Evolutionary conservation across 2,113 vertebrate genomes (phyloP), one percentile per base, ranked within the genome.

Genomic region (Phrynocephalus versicolor): DNA sequence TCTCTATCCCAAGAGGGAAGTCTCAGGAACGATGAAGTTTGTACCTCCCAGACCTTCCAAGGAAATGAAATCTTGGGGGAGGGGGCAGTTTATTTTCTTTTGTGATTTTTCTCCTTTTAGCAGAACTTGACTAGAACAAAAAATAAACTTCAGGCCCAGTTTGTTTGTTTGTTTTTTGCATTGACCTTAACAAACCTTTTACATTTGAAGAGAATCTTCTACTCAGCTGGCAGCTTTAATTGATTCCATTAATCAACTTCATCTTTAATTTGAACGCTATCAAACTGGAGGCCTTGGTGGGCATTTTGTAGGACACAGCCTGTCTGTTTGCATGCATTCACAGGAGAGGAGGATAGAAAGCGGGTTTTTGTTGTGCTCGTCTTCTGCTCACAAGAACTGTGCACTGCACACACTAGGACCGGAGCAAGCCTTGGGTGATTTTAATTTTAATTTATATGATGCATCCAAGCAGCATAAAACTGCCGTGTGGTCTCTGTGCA

Each of bases 391-490:
- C 10, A 45, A 69, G 65, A 7, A 37, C 25, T 13, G 27, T 15
- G 62, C 37, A 8, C 27, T 15, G 62, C 37, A 8, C 27, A 19
- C 14, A 25, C 16, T 57, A 57, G 45, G 25, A 39, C 35, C 70
- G 35, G 30, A 58, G 39, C 33, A 57, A 78, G 30, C 45, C 35
- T 45, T 13, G 86, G 88, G 84, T 80, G 0, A 45, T 60, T 30
- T 79, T 84, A 71, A 3, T 87, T 87, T 91, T 84, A 80, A 72
- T 88, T 16, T 83, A 37, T 79, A 39, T 7, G 60, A 37, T 4
- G 16, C 18, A 86, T 0, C 45, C 80, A 85, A 70, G 19, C 37
- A 84, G 6, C 71, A 19, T 75, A 89, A 90, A 81, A 72, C 82
- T 75, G 9, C n/a, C 67, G 5, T 75, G 0, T 6, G 6, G 84